These are phyloP conservation scores for Dolichallabes microphthalmus DNA, from an alignment of 2,113 vertebrate genomes.

Conservation along the genomic window DNA sequence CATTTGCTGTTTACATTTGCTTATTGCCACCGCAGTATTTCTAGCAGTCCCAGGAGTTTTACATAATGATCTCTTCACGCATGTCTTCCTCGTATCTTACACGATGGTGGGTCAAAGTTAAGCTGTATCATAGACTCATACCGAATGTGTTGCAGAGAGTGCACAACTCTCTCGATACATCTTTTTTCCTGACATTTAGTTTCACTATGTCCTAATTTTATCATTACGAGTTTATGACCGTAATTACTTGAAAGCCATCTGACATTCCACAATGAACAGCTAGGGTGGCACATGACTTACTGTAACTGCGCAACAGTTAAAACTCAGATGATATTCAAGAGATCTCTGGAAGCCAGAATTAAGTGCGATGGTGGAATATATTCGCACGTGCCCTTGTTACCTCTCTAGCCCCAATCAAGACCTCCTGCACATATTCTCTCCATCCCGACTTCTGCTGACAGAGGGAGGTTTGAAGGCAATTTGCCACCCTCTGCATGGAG, in stretches of 20 bases:
- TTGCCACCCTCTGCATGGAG: conserved; percentile 43
- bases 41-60: background rate
- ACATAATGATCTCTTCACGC: background rate
- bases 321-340: background rate
- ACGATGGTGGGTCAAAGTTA: background rate
- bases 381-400: conserved; percentile 6
- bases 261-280: background rate
- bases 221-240: too few relatives aligned
- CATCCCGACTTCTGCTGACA: conserved; percentile 55
- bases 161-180: background rate
- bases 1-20: background rate
- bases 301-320: background rate
- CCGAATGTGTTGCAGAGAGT: background rate
- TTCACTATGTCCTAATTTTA: background rate
- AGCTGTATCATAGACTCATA: background rate
- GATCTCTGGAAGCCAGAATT: background rate
- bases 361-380: background rate
- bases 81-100: background rate
- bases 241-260: background rate
- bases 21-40: background rate
- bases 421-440: conserved; percentile 33
- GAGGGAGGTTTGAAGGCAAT: conserved; percentile 46
- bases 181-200: background rate
- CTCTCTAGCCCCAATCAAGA: conserved; percentile 40
- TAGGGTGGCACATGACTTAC: background rate